phyloP scores from a whole-genome alignment of 2,113 vertebrate genomes.

The Halcyon malimbica region DNA sequence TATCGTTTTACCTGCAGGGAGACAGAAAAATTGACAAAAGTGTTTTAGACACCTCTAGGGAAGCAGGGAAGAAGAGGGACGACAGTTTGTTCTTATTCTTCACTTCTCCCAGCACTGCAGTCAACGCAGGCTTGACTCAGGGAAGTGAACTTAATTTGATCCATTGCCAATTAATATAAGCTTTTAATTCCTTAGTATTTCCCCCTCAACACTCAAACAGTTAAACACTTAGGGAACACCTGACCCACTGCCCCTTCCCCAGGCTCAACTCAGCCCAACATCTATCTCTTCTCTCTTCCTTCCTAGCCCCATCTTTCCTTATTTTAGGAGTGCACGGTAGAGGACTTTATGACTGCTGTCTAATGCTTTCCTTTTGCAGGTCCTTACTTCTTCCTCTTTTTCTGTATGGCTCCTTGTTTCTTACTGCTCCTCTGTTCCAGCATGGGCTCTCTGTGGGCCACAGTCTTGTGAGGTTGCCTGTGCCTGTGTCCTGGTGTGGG shows the following conservation, averaged over 20 bases:
- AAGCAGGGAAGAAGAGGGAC: background rate
- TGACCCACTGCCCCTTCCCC: background rate
- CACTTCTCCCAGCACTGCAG: background rate
- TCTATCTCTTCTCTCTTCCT: background rate
- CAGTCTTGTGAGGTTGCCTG: rapidly evolving
- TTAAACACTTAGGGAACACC: background rate
- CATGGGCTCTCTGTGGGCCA: background rate
- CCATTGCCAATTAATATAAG: background rate
- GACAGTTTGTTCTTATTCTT: background rate
- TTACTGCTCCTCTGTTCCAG: background rate
- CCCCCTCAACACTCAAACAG: background rate
- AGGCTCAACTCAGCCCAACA: background rate
- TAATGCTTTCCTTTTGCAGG: background rate
- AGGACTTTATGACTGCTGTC: background rate
- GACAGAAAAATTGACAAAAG: background rate
- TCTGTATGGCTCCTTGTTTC: background rate
- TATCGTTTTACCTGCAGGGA: background rate
- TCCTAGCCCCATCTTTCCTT: background rate
- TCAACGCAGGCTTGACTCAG: background rate
- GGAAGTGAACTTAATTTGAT: background rate
- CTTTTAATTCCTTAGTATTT: background rate
- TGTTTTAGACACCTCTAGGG: background rate
- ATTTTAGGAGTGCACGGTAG: background rate
- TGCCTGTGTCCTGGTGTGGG: rapidly evolving
- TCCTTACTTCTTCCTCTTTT: background rate